These are phyloP conservation scores for Heliopora coerulea DNA, from an alignment of 92 coral and sea anemone species.

Conservation along the genomic window DNA sequence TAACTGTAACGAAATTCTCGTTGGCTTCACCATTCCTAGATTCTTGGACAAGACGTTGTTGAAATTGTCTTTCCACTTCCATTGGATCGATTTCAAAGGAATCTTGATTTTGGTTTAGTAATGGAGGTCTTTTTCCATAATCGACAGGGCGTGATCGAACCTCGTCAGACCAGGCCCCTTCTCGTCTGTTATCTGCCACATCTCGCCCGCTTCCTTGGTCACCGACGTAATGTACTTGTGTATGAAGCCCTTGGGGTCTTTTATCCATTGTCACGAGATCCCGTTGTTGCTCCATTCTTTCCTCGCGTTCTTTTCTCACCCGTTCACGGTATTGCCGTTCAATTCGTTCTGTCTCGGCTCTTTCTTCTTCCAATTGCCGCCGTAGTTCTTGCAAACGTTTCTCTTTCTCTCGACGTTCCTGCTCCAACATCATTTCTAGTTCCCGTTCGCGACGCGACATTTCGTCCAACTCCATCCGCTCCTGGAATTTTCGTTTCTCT, in stretches of 20 bases:
- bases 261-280: slow-evolving; percentile 31
- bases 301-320: slow-evolving; percentile 8
- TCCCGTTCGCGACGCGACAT: slow-evolving; percentile 38
- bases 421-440: slow-evolving; percentile 29
- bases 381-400: slow-evolving; percentile 19
- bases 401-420: slow-evolving; percentile 35
- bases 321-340: slow-evolving; percentile 9
- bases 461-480: slow-evolving; percentile 56
- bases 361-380: slow-evolving; percentile 18
- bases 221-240: slow-evolving; percentile 65
- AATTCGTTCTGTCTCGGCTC: slow-evolving; percentile 13
- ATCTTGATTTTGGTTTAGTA: slow-evolving; percentile 14
- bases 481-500: slow-evolving; percentile 51
- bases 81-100: slow-evolving; percentile 59
- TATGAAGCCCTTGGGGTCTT: slow-evolving; percentile 45
- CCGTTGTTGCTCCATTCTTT: slow-evolving; percentile 22
- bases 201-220: slow-evolving; percentile 40
- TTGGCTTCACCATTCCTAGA: slow-evolving; percentile 58
- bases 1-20: slow-evolving; percentile 73
- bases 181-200: not conserved
- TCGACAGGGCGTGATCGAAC: not conserved
- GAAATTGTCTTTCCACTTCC: slow-evolving; percentile 89
- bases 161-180: not conserved
- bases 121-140: slow-evolving; percentile 3
- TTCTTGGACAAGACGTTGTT: slow-evolving; percentile 77